These are phyloP conservation scores for Punctoribates punctum DNA, from an alignment of 2,888 invertebrate genomes.

Conservation along the genomic window DNA sequence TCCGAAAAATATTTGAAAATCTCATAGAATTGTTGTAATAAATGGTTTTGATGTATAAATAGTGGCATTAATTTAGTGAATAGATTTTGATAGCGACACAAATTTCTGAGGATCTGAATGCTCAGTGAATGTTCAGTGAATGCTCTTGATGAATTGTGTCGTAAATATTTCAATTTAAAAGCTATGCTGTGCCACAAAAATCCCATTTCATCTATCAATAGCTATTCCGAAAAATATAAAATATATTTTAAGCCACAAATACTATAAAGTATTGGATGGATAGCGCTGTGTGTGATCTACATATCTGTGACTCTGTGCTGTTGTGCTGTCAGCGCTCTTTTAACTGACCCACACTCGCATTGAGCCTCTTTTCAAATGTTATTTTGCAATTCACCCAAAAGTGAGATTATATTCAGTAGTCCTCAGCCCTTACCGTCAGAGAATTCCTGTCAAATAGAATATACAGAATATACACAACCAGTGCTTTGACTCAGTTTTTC, in stretches of 20 bases:
- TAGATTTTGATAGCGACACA: no score
- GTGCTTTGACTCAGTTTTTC: conserved; percentile 13
- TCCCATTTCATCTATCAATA: not conserved
- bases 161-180: not conserved
- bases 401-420: conserved; percentile 17
- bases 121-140: no score
- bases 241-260: conserved; percentile 20
- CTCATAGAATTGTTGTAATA: not conserved
- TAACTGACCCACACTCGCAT: not conserved
- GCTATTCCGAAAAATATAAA: not conserved
- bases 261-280: not conserved
- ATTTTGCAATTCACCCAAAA: conserved; percentile 26
- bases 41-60: not conserved
- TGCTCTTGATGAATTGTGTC: not conserved
- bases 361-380: not conserved
- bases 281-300: not conserved
- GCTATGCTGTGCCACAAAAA: not conserved
- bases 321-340: not conserved
- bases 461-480: not conserved
- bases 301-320: not conserved
- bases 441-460: conserved; percentile 22
- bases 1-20: not conserved
- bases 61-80: not conserved
- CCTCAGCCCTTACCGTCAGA: not conserved
- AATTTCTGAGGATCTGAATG: no score